phyloP scores from a whole-genome alignment of 2,113 vertebrate genomes.

The Gyps fulvus region DNA sequence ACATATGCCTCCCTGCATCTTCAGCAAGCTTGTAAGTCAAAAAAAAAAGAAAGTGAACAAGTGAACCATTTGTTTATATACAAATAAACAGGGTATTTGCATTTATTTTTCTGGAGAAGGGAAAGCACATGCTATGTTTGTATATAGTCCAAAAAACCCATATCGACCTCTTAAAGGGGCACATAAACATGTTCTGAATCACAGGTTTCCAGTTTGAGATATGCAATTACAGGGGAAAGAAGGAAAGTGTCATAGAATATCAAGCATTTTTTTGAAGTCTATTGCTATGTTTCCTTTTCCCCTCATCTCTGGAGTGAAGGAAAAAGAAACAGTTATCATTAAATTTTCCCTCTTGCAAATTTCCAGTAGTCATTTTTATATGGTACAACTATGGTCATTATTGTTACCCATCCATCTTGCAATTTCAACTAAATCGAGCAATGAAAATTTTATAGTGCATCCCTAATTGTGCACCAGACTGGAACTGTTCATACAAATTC shows the following conservation, averaged over 20 bases:
- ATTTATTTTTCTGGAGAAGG: not conserved
- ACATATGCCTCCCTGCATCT: not conserved
- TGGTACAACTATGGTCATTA: conserved; percentile 53
- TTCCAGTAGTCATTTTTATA: conserved; percentile 60
- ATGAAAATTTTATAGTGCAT: conserved; percentile 80
- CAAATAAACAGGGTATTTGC: not conserved
- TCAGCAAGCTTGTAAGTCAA: not conserved
- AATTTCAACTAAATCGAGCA: conserved; percentile 78
- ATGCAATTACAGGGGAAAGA: not conserved
- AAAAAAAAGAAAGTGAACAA: not conserved
- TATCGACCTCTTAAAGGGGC: not conserved
- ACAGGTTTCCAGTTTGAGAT: not conserved
- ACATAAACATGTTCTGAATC: not conserved
- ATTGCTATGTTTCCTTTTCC: not conserved
- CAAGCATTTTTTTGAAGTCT: not conserved
- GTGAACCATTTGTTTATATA: not conserved
- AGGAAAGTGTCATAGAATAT: not conserved
- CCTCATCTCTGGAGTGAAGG: not conserved
- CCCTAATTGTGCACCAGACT: conserved; percentile 79
- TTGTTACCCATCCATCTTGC: conserved; percentile 69
- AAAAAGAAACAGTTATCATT: not conserved
- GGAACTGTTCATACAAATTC: conserved; percentile 80
- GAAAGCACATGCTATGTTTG: not conserved
- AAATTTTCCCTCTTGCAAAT: conserved; percentile 53
- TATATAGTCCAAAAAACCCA: not conserved